These are phyloP conservation scores for Macrostomum lignano DNA, from an alignment of 1,140 invertebrate species.

Conservation along the genomic window DNA sequence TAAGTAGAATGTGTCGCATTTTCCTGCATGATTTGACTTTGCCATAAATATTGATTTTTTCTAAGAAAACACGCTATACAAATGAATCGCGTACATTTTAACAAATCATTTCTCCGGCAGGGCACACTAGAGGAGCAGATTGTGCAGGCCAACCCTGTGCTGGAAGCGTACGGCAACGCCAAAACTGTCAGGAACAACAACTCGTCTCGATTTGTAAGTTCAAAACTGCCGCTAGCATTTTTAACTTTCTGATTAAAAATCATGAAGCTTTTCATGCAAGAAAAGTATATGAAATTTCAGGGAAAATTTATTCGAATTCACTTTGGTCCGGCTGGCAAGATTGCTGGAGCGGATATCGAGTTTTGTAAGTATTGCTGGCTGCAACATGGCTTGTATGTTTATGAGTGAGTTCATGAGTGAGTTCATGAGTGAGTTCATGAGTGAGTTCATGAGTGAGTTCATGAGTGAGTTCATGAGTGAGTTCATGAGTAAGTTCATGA, in stretches of 20 bases:
- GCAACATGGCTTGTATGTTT: background rate
- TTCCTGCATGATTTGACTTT: no score
- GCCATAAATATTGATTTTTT: no score
- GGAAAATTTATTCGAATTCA: constrained; percentile 98
- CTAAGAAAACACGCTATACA: no score
- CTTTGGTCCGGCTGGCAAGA: constrained; percentile 87
- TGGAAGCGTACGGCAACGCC: constrained; percentile 35
- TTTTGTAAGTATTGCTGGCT: constrained; percentile 40
- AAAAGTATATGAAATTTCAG: constrained; percentile 16
- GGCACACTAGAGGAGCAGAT: constrained; percentile 36
- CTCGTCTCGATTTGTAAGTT: constrained; percentile 33
- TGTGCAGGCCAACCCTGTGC: constrained; percentile 32
- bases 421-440: no score
- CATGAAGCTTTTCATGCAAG: no score
- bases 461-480: no score
- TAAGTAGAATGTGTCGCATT: background rate
- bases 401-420: no score
- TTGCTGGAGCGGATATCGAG: constrained; percentile 99
- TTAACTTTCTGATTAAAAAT: background rate
- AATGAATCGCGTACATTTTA: no score
- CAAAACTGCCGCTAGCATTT: background rate
- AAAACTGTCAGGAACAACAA: constrained; percentile 37
- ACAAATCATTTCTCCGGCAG: background rate
- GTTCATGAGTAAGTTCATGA: no score
- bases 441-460: no score